Conservation (phyloP, 2,888 invertebrate species). For the Clistopyga incitator region DNA sequence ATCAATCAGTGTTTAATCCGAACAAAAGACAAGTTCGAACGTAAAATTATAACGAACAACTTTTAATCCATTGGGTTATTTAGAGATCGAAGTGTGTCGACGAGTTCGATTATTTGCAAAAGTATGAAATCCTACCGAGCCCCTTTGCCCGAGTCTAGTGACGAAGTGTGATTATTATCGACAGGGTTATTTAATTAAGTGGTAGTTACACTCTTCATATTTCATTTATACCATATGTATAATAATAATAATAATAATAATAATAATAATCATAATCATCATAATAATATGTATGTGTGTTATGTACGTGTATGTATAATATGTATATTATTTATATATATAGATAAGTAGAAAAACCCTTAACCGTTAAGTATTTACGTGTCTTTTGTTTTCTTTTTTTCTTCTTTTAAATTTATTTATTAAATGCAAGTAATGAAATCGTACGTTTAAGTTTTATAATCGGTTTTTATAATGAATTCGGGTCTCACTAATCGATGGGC, state of each 20-base stretch:
- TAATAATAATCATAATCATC: constrained; percentile 41
- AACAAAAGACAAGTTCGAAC: constrained; percentile 46
- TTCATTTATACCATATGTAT: constrained; percentile 71
- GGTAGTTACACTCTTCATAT: constrained; percentile 68
- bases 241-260: constrained; percentile 57
- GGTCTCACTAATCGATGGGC: constrained; percentile 73
- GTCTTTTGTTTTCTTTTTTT: constrained; percentile 59
- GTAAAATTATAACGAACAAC: constrained; percentile 61
- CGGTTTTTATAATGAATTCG: constrained; percentile 68
- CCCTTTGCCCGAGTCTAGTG: constrained; percentile 77
- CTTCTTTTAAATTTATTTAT: constrained; percentile 68
- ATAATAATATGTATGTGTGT: constrained; percentile 67
- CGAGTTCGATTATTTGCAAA: constrained; percentile 83
- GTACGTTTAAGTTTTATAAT: constrained; percentile 70
- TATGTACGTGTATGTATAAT: constrained; percentile 70
- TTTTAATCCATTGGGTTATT: constrained; percentile 71
- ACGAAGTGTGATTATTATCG: constrained; percentile 81
- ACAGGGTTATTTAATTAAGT: constrained; percentile 74
- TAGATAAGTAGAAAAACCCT: constrained; percentile 79
- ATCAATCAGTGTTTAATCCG: constrained; percentile 17
- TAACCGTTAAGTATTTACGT: constrained; percentile 74
- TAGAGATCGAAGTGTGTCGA: constrained; percentile 78
- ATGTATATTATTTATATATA: constrained; percentile 69
- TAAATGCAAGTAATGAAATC: constrained; percentile 76
- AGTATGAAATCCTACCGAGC: constrained; percentile 83